Percentiles rank a stretch among this genome's conserved stretches.
These are phyloP conservation scores for Serripes groenlandicus DNA, from an alignment of 2,888 invertebrate genomes.

Conservation along the genomic window DNA sequence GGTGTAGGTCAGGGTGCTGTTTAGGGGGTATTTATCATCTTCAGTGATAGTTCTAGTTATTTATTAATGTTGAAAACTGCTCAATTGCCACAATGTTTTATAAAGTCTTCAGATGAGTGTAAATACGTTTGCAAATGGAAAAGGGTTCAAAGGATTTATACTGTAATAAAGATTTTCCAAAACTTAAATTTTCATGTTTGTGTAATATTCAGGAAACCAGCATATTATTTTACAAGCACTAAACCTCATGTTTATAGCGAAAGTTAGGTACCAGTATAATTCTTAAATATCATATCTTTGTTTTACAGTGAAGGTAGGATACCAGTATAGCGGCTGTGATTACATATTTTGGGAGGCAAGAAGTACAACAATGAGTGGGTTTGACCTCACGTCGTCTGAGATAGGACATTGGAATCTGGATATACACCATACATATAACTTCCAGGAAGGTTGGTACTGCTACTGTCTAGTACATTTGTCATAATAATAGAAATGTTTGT, in stretches of 20 bases:
- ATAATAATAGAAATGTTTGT: too few species aligned
- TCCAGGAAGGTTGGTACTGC: slow-evolving; percentile 93
- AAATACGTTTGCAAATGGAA: too few species aligned
- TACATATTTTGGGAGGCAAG: slow-evolving; percentile 97
- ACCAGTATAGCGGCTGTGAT: slow-evolving; percentile 95
- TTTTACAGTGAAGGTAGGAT: slow-evolving; percentile 91
- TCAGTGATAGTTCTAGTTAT: too few species aligned
- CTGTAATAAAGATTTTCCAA: too few species aligned
- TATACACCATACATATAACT: slow-evolving; percentile 99
- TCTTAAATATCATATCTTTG: slow-evolving; percentile 33
- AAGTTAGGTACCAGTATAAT: not conserved
- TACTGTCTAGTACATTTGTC: too few species aligned
- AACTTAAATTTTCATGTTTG: too few species aligned
- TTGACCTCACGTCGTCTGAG: slow-evolving; percentile 98
- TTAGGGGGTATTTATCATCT: too few species aligned
- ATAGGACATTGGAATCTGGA: slow-evolving; percentile 99
- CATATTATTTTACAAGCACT: not conserved
- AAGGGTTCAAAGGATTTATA: too few species aligned
- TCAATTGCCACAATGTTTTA: too few species aligned
- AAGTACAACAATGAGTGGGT: slow-evolving; percentile 96
- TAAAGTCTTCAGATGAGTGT: too few species aligned
- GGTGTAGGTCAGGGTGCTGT: too few species aligned
- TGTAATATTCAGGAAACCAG: not conserved
- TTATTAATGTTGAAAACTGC: too few species aligned
- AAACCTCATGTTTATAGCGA: not conserved